Base-by-base conservation (phyloP, 2,113 vertebrate species). In the Vidua macroura region DNA sequence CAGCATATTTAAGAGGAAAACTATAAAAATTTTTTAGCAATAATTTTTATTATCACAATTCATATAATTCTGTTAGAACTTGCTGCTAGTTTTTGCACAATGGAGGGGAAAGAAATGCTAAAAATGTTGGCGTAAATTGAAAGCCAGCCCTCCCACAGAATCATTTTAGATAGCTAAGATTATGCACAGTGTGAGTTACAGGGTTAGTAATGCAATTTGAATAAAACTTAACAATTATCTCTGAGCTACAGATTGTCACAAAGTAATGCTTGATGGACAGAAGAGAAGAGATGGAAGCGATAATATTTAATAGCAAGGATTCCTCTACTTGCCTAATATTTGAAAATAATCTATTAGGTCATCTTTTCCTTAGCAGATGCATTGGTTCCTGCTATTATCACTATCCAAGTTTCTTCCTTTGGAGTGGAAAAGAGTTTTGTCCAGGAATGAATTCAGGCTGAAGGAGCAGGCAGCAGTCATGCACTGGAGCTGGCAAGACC, bases 281-380 rank as follows among this genome's bases (percentile, higher is more conserved):
- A 82, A 93, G 63, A 78, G 49, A 83, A 90, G 46, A 77, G 66
- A 87, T 46, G 5, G 24, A 84, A 88, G n/a, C 0, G 16, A 77
- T 84, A 94, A 89, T 88, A 91, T 94, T 96, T 95, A 96, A 94
- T 24, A 92, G 55, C 67, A 95, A 90, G 37, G 44, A 94, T 85
- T 49, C 59, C 31, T 92, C 69, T 68, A 13, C 46, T 88, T 88
- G 63, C 52, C 77, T 91, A 76, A 73, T 81, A 95, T 91, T 95
- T 93, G 83, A 84, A 96, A 97, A 95, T 89, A 95, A 78, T 67
- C 39, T 53, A 69, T 88, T 91, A 94, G 86, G 79, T 80, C 25
- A 27, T 64, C 72, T 67, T 68, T 67, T 44, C 41, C 77, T 84
- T 39, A 58, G 72, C 39, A 69, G 19, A 60, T 48, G 13, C 28